These are phyloP conservation scores for Cotesia chilonis DNA, from an alignment of 1,140 invertebrate genomes.

Conservation along the genomic window DNA sequence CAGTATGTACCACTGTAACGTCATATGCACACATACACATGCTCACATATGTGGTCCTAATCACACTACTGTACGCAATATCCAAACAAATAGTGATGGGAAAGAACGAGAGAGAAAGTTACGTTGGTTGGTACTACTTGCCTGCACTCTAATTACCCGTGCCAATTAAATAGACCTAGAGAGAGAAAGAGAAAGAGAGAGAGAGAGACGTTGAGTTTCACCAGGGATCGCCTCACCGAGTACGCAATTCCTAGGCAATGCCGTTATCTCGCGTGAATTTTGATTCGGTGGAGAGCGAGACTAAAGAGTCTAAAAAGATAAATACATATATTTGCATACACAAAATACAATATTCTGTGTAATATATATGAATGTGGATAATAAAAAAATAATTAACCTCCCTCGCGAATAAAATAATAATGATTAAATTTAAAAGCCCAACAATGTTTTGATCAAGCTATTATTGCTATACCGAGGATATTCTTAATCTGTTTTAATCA, in stretches of 20 bases:
- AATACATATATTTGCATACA: too few species aligned
- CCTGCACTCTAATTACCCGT: constrained; percentile 51
- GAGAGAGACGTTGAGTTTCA: constrained; percentile 27
- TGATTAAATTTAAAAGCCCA: too few species aligned
- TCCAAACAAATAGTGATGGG: constrained; percentile 8
- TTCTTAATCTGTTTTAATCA: too few species aligned
- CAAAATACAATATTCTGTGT: too few species aligned
- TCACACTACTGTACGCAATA: not conserved
- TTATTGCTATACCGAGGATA: too few species aligned
- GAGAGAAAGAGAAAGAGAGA: constrained; percentile 7
- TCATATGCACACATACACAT: not conserved
- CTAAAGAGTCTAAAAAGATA: too few species aligned
- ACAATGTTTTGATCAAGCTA: too few species aligned
- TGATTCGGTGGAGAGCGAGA: not conserved
- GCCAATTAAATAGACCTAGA: constrained; percentile 52
- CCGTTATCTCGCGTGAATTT: constrained; percentile 1
- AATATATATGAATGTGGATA: too few species aligned
- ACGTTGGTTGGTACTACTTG: constrained; percentile 48
- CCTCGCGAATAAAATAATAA: too few species aligned
- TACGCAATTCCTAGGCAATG: constrained; percentile 15
- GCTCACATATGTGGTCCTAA: not conserved
- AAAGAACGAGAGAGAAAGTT: constrained; percentile 48
- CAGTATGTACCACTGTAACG: constrained; percentile 11
- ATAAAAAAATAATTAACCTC: too few species aligned
- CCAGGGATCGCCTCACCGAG: not conserved